Evolutionary conservation across 2,113 vertebrate species (phyloP).

Genomic region (Kryptolebias marmoratus): DNA sequence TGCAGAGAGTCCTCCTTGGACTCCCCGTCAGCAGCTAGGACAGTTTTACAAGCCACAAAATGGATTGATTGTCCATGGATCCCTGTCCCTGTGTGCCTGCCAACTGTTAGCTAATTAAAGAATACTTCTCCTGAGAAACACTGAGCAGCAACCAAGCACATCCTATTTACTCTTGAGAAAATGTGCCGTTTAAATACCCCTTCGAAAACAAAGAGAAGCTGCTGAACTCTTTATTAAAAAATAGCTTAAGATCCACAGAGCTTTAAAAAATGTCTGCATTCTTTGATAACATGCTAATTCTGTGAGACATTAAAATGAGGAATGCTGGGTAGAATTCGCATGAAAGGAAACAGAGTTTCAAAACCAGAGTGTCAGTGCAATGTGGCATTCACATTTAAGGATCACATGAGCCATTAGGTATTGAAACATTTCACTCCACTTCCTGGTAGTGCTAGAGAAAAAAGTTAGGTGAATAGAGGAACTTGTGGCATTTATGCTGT

Average conservation of each 20-base stretch:
- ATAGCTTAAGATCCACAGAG: conserved; percentile 1
- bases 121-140: conserved; percentile 50
- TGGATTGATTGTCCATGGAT: conserved; percentile 74
- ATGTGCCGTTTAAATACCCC: conserved; percentile 11
- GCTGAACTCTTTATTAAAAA: not conserved
- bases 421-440: not conserved
- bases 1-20: conserved; percentile 40
- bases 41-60: conserved; percentile 72
- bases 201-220: not conserved
- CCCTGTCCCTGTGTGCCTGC: conserved; percentile 50
- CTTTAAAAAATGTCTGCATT: not conserved
- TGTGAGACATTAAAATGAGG: too few species aligned
- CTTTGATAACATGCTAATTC: not conserved
- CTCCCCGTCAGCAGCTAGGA: conserved; percentile 65
- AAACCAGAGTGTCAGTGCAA: too few species aligned
- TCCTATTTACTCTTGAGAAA: conserved; percentile 38
- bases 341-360: too few species aligned
- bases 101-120: conserved; percentile 76
- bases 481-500: not conserved
- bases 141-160: conserved; percentile 29
- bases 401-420: not conserved
- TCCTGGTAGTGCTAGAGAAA: not conserved
- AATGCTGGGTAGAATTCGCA: too few species aligned
- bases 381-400: too few species aligned
- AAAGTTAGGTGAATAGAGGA: not conserved